These are phyloP conservation scores for Lathronympha strigana DNA, from an alignment of 2,888 invertebrate genomes.

Conservation along the genomic window DNA sequence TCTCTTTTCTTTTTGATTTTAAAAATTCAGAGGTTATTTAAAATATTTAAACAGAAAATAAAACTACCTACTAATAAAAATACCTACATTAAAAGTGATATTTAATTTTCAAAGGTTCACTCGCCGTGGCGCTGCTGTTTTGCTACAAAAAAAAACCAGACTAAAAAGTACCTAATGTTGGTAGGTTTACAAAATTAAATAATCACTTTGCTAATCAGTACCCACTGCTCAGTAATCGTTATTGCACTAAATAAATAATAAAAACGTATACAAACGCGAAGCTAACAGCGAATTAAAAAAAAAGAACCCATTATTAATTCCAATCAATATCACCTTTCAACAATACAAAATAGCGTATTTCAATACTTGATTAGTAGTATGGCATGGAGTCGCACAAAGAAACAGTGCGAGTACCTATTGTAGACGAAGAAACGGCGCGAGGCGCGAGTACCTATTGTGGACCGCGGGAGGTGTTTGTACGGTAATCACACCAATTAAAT, in stretches of 20 bases:
- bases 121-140: too few relatives aligned
- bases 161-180: too few relatives aligned
- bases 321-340: conserved; percentile 36
- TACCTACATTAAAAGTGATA: too few relatives aligned
- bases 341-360: conserved; percentile 38
- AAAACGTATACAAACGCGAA: neutral
- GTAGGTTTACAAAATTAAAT: neutral
- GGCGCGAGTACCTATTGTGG: conserved; percentile 51
- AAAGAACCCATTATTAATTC: conserved; percentile 21
- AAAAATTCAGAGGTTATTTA: too few relatives aligned
- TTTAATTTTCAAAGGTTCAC: too few relatives aligned
- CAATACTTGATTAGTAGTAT: conserved; percentile 44
- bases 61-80: too few relatives aligned
- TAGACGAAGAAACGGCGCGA: conserved; percentile 52
- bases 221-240: conserved; percentile 4
- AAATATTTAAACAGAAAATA: too few relatives aligned
- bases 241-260: conserved; percentile 8
- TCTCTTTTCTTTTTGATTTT: too few relatives aligned
- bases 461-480: conserved; percentile 77
- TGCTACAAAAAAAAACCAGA: too few relatives aligned
- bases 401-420: conserved; percentile 51
- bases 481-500: conserved; percentile 81
- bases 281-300: conserved; percentile 22
- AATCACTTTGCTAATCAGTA: neutral
- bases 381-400: conserved; percentile 46